Evolutionary conservation across 2,113 vertebrate species (phyloP), one percentile per base, ranked within the genome.

Genomic region (Poeciliopsis occidentalis): DNA sequence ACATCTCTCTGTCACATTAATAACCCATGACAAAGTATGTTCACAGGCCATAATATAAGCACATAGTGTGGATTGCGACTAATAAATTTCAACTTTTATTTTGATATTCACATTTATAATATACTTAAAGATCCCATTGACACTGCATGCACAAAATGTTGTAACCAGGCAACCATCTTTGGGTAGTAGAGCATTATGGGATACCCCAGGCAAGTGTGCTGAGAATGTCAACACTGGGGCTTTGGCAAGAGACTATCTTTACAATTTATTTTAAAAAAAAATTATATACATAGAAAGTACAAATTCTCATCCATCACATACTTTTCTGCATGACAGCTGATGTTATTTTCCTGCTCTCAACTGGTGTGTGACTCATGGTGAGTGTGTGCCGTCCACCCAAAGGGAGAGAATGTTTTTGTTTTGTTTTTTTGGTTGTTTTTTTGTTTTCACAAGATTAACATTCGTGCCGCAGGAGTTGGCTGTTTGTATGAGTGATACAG

Each of bases 141-240:
- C 44, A 27, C 78, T 75, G 63, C 65, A 69, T 66, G 74, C 82
- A 51, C 67, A 68, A 85, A 74, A 91, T 31, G 82, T 89, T 80
- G 93, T 94, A 91, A 87, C 92, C 79, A 91, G 79, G 92, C 88
- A 91, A 93, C 89, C 76, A 65, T 70, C 65, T 73, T 67, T 77
- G 85, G 90, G 27, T 91, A 93, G 91, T 71, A 66, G 78, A 93
- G 94, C 91, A 95, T 94, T 92, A 91, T 81, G 91, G 95, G 95
- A 95, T 93, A 94, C 91, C 93, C 92, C 76, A 68, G 91, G 92
- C 91, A 94, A 83, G 85, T 85, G 87, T 88, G 90, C 86, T 85
- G 87, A 89, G 93, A 95, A 94, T 91, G 78, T 89, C 82, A 85
- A 93, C 86, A 90, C 79, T 80, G 72, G 84, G 82, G 79, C 69